These are phyloP conservation scores for Tarsius wallacei DNA, from an alignment of 2,797 vertebrate species.

Conservation along the genomic window DNA sequence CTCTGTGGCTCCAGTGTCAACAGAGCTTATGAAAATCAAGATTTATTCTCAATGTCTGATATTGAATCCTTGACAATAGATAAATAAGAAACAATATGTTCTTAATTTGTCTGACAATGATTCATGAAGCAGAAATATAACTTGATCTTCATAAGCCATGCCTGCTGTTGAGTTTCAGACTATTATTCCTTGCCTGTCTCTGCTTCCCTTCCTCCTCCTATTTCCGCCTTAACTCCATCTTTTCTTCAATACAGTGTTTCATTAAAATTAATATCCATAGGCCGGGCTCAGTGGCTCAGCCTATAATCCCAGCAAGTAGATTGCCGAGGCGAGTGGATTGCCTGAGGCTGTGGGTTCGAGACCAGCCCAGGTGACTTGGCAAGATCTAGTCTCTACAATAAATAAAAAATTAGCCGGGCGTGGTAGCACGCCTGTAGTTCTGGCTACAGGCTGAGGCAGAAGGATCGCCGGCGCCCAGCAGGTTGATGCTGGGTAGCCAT, in stretches of 20 bases:
- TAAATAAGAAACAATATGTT: slow-evolving; percentile 90
- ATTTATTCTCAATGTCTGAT: slow-evolving; percentile 89
- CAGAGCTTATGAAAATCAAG: slow-evolving; percentile 90
- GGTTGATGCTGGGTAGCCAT: too few species aligned
- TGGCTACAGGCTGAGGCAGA: too few species aligned
- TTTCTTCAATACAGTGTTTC: slow-evolving; percentile 50
- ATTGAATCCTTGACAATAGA: slow-evolving; percentile 89
- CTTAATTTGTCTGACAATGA: slow-evolving; percentile 91
- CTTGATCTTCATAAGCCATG: slow-evolving; percentile 87
- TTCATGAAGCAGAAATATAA: slow-evolving; percentile 88
- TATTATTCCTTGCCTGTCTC: slow-evolving; percentile 77
- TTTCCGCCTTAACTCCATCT: not conserved
- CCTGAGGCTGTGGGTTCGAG: too few species aligned
- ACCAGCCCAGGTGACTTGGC: too few species aligned
- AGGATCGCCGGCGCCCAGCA: too few species aligned
- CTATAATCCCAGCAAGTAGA: too few species aligned
- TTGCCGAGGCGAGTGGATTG: too few species aligned
- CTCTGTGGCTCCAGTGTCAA: slow-evolving; percentile 86
- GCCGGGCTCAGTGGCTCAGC: too few species aligned
- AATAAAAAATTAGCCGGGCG: too few species aligned
- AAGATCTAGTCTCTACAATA: too few species aligned
- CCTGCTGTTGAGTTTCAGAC: slow-evolving; percentile 72
- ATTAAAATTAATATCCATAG: slow-evolving; percentile 60
- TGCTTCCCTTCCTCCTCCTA: slow-evolving; percentile 62
- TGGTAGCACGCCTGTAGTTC: too few species aligned